A percentile compares a stretch with the other conserved stretches of the same genome.
These are phyloP conservation scores for Nautilus pompilius DNA, from an alignment of 1,140 invertebrate genomes.

Conservation along the genomic window DNA sequence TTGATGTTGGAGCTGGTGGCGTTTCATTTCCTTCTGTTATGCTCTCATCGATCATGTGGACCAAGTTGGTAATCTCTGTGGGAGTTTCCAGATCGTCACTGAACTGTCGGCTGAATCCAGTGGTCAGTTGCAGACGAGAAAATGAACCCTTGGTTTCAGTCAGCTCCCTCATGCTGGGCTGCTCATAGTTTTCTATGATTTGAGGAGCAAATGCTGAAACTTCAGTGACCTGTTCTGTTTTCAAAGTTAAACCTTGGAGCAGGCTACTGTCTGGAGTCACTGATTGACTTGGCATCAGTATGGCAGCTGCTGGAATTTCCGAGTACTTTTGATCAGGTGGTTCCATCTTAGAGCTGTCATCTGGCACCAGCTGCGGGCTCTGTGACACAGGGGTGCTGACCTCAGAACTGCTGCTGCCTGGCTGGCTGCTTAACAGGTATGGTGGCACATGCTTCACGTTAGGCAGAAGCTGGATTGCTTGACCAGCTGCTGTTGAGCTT, in stretches of 20 bases:
- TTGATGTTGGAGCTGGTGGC: neutral
- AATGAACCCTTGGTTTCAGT: constrained; percentile 3
- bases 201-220: too few relatives aligned
- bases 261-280: too few relatives aligned
- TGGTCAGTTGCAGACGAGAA: constrained; percentile 14
- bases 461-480: constrained; percentile 39
- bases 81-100: constrained; percentile 47
- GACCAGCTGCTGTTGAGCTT: constrained; percentile 12
- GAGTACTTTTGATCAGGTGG: too few relatives aligned
- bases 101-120: constrained; percentile 45
- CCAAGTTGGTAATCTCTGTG: constrained; percentile 41
- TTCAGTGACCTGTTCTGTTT: too few relatives aligned
- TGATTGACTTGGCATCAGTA: too few relatives aligned
- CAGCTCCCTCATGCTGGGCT: constrained; percentile 3
- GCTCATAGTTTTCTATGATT: too few relatives aligned
- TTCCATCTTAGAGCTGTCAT: too few relatives aligned
- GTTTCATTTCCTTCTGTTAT: constrained; percentile 15
- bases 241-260: too few relatives aligned
- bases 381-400: too few relatives aligned
- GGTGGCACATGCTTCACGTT: constrained; percentile 43
- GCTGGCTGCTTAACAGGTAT: constrained; percentile 22
- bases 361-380: too few relatives aligned
- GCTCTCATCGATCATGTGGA: constrained; percentile 46
- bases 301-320: too few relatives aligned
- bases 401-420: constrained; percentile 11